Evolutionary conservation across 1,140 invertebrate genomes (phyloP).

Genomic region (Pseudomyrmex concolor): DNA sequence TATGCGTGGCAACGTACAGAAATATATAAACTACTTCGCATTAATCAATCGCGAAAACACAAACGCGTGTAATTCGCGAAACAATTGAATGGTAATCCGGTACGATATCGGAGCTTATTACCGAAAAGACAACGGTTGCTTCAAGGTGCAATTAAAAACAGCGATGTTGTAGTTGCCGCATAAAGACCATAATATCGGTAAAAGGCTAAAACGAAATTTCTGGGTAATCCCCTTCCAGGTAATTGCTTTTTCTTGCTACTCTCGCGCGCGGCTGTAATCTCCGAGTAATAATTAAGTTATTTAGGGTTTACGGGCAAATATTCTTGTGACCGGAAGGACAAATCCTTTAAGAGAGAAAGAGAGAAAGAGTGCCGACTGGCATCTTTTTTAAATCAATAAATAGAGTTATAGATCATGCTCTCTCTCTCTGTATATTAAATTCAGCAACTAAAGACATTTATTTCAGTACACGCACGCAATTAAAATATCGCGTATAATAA

Average conservation of each 20-base stretch:
- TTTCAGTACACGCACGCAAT: background rate
- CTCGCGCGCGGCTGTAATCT: constrained; percentile 41
- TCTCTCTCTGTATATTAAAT: background rate
- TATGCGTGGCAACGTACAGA: background rate
- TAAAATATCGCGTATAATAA: background rate
- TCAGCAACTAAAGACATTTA: background rate
- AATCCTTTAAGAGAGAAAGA: background rate
- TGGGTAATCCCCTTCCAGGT: constrained; percentile 48
- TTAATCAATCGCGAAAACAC: background rate
- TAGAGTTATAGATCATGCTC: background rate
- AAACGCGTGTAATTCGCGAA: background rate
- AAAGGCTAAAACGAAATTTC: constrained; percentile 41
- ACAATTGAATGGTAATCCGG: background rate
- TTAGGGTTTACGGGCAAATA: constrained; percentile 50
- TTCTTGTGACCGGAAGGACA: constrained; percentile 23
- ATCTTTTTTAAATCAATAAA: constrained; percentile 15
- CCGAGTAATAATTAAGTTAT: constrained; percentile 57
- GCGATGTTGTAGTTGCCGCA: constrained; percentile 21
- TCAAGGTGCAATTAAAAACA: constrained; percentile 15
- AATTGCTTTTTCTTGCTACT: constrained; percentile 44
- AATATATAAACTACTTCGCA: background rate
- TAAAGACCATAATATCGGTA: constrained; percentile 43
- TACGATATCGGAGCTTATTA: background rate
- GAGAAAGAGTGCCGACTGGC: background rate
- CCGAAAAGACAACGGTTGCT: constrained; percentile 14